Evolutionary conservation across 2,888 invertebrate species (phyloP).

Genomic region (Diarsia dahlii): DNA sequence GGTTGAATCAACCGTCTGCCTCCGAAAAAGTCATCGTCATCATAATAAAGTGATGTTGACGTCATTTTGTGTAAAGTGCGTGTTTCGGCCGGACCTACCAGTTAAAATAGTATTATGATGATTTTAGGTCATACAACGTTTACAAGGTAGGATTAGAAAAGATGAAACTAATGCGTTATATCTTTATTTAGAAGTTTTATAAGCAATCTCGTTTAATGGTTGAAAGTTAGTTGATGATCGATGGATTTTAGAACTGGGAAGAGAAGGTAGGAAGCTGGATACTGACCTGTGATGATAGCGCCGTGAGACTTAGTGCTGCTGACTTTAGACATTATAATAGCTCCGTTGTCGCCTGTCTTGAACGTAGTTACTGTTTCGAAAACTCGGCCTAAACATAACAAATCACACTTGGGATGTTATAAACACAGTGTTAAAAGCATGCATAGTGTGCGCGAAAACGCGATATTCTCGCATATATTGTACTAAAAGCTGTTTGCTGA

Average conservation of each 20-base stretch:
- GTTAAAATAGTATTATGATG: slow-evolving; percentile 88
- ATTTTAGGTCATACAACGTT: slow-evolving; percentile 73
- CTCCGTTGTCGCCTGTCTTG: slow-evolving; percentile 87
- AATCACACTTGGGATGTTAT: slow-evolving; percentile 88
- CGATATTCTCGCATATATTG: slow-evolving; percentile 74
- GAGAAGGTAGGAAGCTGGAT: slow-evolving; percentile 82
- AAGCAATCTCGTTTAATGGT: slow-evolving; percentile 50
- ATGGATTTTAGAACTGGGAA: slow-evolving; percentile 74
- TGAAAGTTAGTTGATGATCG: slow-evolving; percentile 57
- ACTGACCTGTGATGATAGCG: slow-evolving; percentile 92
- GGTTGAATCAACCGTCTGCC: slow-evolving; percentile 84
- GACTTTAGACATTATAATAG: slow-evolving; percentile 90
- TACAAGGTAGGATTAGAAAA: slow-evolving; percentile 69
- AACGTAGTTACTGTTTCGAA: slow-evolving; percentile 90
- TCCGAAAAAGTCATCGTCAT: slow-evolving; percentile 85
- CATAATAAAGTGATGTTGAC: slow-evolving; percentile 90
- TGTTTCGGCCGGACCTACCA: slow-evolving; percentile 92
- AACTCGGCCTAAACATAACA: slow-evolving; percentile 90
- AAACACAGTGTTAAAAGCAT: slow-evolving; percentile 87
- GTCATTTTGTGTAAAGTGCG: slow-evolving; percentile 93
- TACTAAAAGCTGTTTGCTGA: slow-evolving; percentile 85
- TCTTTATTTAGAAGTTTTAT: slow-evolving; percentile 65
- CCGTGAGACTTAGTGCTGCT: slow-evolving; percentile 92
- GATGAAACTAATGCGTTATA: slow-evolving; percentile 73
- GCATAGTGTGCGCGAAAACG: slow-evolving; percentile 82